A percentile compares a stretch with the other conserved stretches of the same genome.
Conservation (phyloP, 1,140 invertebrate genomes). For the Drosophila nannoptera region DNA sequence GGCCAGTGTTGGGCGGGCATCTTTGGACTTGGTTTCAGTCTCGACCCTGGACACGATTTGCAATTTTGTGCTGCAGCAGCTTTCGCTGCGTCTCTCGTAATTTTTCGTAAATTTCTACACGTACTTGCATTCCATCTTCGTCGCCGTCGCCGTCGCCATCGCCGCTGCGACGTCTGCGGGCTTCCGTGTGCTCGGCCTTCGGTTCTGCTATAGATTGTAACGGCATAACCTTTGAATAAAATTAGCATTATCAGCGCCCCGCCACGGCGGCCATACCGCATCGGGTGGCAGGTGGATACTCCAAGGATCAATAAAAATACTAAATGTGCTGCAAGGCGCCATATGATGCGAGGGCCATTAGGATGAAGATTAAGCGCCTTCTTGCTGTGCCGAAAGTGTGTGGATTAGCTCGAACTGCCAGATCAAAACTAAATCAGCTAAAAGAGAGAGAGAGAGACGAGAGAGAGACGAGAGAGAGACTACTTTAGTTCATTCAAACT, state of each 20-base stretch:
- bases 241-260: slow-evolving; percentile 65
- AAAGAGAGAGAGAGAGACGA: too few relatives aligned
- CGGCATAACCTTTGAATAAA: slow-evolving; percentile 73
- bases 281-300: slow-evolving; percentile 33
- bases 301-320: slow-evolving; percentile 61
- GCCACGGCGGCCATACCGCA: slow-evolving; percentile 37
- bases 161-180: slow-evolving; percentile 27
- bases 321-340: slow-evolving; percentile 54
- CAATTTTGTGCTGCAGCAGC: slow-evolving; percentile 50
- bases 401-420: background rate
- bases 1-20: background rate
- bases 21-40: slow-evolving; percentile 27
- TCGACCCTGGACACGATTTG: slow-evolving; percentile 61
- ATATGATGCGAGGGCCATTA: slow-evolving; percentile 56
- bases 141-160: slow-evolving; percentile 42
- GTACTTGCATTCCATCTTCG: slow-evolving; percentile 76
- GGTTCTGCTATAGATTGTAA: slow-evolving; percentile 54
- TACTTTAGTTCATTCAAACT: too few relatives aligned
- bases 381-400: background rate
- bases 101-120: slow-evolving; percentile 75
- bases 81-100: slow-evolving; percentile 58
- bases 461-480: too few relatives aligned
- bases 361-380: slow-evolving; percentile 14
- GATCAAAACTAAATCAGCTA: too few relatives aligned
- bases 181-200: slow-evolving; percentile 3